These are phyloP conservation scores for Cephus pygmeus DNA, from an alignment of 2,888 invertebrate species.

Conservation along the genomic window DNA sequence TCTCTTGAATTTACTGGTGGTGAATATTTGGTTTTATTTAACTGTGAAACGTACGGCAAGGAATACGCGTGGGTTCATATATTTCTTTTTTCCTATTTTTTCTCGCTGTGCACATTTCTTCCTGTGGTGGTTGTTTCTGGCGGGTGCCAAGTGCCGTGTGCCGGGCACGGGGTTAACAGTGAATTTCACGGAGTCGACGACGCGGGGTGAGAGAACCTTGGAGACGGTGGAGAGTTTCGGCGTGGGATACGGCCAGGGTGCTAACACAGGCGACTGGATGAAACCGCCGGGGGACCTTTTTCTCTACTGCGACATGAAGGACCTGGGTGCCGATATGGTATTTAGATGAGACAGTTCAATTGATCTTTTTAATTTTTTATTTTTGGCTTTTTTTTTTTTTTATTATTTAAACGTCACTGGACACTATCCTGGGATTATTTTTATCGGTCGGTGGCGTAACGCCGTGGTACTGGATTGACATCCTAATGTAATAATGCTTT, in stretches of 20 bases:
- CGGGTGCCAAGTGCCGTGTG: slow-evolving; percentile 24
- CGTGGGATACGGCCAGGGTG: slow-evolving; percentile 58
- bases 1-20: slow-evolving; percentile 2
- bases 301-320: slow-evolving; percentile 80
- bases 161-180: slow-evolving; percentile 47
- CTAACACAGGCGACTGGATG: slow-evolving; percentile 68
- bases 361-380: no score
- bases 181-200: slow-evolving; percentile 57
- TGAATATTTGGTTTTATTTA: background rate
- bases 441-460: no score
- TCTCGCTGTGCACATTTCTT: no score
- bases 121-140: background rate
- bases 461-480: no score
- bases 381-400: no score
- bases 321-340: slow-evolving; percentile 86
- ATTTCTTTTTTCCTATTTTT: background rate
- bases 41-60: slow-evolving; percentile 7
- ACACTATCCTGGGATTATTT: no score
- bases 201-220: slow-evolving; percentile 55
- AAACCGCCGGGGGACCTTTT: slow-evolving; percentile 78
- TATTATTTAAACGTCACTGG: no score
- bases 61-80: slow-evolving; percentile 20
- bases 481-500: background rate
- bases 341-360: slow-evolving; percentile 57
- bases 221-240: slow-evolving; percentile 65